Conservation (phyloP, 2,888 invertebrate genomes). For the Dynastes tityus region DNA sequence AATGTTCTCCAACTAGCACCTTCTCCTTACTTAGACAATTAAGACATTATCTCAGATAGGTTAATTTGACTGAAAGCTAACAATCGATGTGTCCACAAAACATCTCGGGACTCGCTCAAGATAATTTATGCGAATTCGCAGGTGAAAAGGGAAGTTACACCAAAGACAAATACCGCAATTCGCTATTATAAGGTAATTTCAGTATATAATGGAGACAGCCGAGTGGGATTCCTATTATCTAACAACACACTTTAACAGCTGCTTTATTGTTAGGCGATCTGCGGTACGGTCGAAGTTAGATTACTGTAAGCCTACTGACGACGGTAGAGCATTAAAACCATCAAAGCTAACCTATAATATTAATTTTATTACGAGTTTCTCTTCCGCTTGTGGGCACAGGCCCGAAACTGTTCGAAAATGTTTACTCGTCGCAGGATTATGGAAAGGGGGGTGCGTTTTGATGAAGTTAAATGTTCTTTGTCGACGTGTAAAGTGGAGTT, state of each 20-base stretch:
- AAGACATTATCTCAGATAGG: too few relatives aligned
- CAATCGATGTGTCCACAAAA: too few relatives aligned
- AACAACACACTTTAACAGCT: conserved; percentile 29
- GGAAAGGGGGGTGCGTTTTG: neutral
- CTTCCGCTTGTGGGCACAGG: neutral
- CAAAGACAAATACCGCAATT: conserved; percentile 4
- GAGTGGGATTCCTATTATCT: conserved; percentile 26
- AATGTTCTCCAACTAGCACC: too few relatives aligned
- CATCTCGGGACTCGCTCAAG: too few relatives aligned
- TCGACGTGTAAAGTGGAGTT: neutral
- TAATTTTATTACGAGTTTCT: conserved; percentile 31
- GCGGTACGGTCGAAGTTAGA: conserved; percentile 15
- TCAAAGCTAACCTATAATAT: conserved; percentile 35
- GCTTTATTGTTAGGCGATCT: conserved; percentile 28
- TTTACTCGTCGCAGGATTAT: neutral
- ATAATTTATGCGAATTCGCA: conserved; percentile 3
- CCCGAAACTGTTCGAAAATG: conserved; percentile 7
- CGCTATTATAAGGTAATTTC: conserved; percentile 17
- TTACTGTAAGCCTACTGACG: conserved; percentile 25
- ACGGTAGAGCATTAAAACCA: conserved; percentile 27
- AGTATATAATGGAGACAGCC: conserved; percentile 23
- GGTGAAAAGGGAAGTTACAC: neutral
- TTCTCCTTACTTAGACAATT: too few relatives aligned
- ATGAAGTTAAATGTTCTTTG: neutral
- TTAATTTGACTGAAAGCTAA: too few relatives aligned